These are phyloP conservation scores for Pelecanoides urinatrix DNA, from an alignment of 2,113 vertebrate genomes.

Conservation along the genomic window DNA sequence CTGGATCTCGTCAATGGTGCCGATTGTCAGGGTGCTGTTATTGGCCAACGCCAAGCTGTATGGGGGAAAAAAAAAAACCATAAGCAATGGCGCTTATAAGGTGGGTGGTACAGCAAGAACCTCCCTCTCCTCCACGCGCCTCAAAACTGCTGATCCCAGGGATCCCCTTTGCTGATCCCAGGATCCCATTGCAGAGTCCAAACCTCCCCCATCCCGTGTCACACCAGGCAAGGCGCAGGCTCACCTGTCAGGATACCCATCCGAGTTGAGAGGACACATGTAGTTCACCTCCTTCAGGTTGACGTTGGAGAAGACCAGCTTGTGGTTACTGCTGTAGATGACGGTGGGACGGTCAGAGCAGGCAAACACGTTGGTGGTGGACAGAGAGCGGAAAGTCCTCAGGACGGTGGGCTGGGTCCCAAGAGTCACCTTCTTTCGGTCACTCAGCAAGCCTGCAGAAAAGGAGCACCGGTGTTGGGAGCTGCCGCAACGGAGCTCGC, in stretches of 20 bases:
- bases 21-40: constrained; percentile 98
- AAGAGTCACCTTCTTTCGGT: constrained; percentile 97
- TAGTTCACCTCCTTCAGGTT: constrained; percentile 99
- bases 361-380: constrained; percentile 97
- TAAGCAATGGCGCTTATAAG: neutral
- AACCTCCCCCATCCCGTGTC: rapidly evolving
- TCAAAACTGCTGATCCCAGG: neutral
- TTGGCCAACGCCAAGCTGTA: constrained; percentile 92
- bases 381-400: constrained; percentile 94
- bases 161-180: neutral
- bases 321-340: constrained; percentile 99
- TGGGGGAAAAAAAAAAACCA: neutral
- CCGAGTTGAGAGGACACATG: constrained; percentile 98
- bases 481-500: rapidly evolving
- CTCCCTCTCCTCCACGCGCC: neutral
- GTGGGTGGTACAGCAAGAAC: neutral
- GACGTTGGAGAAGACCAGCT: constrained; percentile 98
- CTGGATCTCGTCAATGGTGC: constrained; percentile 98
- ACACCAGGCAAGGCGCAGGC: neutral
- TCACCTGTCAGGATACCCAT: constrained; percentile 97
- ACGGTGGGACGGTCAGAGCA: constrained; percentile 98
- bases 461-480: neutral
- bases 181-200: neutral
- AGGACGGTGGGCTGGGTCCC: constrained; percentile 97
- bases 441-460: constrained; percentile 84